Evolutionary conservation across 2,113 vertebrate genomes (phyloP).

Genomic region (Cheilinus undulatus): DNA sequence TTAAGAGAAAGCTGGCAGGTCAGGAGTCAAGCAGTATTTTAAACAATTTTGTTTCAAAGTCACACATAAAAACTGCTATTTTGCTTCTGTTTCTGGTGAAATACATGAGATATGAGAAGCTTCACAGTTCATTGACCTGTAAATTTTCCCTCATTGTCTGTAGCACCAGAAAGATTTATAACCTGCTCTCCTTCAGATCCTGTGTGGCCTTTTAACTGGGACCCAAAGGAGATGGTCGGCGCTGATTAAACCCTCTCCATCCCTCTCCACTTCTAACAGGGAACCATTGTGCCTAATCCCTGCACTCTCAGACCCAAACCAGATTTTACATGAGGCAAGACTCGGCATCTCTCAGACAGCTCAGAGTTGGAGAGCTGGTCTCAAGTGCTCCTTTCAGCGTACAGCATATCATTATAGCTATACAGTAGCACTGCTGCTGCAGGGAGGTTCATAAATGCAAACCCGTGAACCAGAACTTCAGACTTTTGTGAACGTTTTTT

Average conservation of each 20-base stretch:
- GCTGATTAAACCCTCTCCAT: constrained; percentile 57
- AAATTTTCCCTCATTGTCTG: constrained; percentile 26
- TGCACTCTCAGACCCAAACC: constrained; percentile 12
- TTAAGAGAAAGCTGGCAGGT: neutral
- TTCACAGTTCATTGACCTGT: constrained; percentile 6
- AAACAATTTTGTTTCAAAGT: neutral
- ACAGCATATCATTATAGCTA: constrained; percentile 44
- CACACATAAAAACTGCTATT: too few relatives aligned
- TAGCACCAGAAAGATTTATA: constrained; percentile 31
- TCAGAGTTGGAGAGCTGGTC: constrained; percentile 51
- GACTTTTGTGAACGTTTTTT: too few relatives aligned
- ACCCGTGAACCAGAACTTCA: neutral
- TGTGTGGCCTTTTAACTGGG: constrained; percentile 23
- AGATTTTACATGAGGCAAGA: constrained; percentile 20
- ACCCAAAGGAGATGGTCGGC: constrained; percentile 35
- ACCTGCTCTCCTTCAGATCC: constrained; percentile 34
- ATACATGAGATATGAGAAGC: neutral
- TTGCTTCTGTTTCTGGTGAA: too few relatives aligned
- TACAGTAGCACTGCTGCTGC: constrained; percentile 40
- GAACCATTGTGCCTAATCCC: constrained; percentile 53
- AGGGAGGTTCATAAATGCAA: constrained; percentile 33
- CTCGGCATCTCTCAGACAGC: constrained; percentile 39
- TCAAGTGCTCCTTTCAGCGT: constrained; percentile 54
- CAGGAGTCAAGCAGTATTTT: neutral
- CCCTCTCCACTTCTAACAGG: constrained; percentile 47